These are phyloP conservation scores for Lates japonicus DNA, from an alignment of 2,797 vertebrate genomes.

Conservation along the genomic window DNA sequence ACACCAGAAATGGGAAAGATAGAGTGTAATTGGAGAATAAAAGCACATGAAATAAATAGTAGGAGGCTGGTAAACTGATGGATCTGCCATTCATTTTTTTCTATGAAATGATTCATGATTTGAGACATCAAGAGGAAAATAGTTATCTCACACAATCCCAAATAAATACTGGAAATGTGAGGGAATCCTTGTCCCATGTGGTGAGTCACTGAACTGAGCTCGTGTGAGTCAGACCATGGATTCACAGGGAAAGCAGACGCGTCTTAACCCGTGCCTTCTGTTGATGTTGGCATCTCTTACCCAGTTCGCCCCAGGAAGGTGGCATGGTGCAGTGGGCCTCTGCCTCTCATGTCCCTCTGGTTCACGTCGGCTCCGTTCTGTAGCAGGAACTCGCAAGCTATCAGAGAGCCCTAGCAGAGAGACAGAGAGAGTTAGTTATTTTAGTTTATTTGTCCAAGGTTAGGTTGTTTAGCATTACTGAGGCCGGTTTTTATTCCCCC, in stretches of 20 bases:
- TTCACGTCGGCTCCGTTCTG: conserved; percentile 98
- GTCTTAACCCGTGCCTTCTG: neutral
- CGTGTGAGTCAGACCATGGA: neutral
- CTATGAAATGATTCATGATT: neutral
- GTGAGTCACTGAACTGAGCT: rapidly evolving
- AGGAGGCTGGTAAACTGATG: neutral
- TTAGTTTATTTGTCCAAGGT: neutral
- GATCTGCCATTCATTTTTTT: neutral
- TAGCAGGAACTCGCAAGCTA: conserved; percentile 96
- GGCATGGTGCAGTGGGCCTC: conserved; percentile 95
- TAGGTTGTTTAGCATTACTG: neutral
- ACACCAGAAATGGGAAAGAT: neutral
- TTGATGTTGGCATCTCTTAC: conserved; percentile 76
- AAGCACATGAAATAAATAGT: neutral
- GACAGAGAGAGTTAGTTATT: neutral
- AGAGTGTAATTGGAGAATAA: neutral
- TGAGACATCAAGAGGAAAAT: neutral
- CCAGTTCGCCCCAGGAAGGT: conserved; percentile 94
- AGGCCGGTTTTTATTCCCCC: neutral
- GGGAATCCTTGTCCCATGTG: rapidly evolving
- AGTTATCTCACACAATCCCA: neutral
- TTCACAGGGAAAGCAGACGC: neutral
- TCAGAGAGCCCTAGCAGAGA: conserved; percentile 91
- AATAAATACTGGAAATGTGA: neutral
- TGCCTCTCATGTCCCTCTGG: conserved; percentile 93